Base-by-base conservation (phyloP, 2,113 vertebrate species). In the Patagioenas fasciata region DNA sequence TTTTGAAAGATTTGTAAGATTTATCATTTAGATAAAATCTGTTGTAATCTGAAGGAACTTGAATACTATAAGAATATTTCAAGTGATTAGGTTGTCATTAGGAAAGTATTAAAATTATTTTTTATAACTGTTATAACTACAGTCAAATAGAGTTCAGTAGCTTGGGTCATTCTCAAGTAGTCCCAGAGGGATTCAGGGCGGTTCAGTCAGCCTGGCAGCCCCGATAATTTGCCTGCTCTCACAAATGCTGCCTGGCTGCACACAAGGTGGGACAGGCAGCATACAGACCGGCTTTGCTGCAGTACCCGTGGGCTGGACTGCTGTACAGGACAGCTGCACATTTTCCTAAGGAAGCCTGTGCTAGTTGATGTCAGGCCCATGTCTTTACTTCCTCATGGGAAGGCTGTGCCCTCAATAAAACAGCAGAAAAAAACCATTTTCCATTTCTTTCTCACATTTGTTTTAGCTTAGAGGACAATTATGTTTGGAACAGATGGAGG, bases 181-280 rank as follows among this genome's bases (percentile, higher is more conserved):
- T 51, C 85, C 64, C 71, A 6, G 31, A 16, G 58, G 84, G 66
- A 62, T 65, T 36, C 34, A 51, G 74, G 62, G 78, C 89, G 80
- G 73, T 34, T 54, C 47, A 75, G 70, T 53, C 73, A 80, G 32
- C 40, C 44, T 48, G 65, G 57, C 48, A 93, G 51, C 23, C 13
- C 11, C 7, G 0, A 24, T 36, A 61, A 25, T 82, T 53, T 62
- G 7, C 26, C 56, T 83, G 15, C 25, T 70, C 4, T 75, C 65
- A 15, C 1, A 3, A 26, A 28, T 15, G 11, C 26, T 87, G 34
- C 38, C 61, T 71, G 57, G 11, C 9, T 4, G 0, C 24, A 25
- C 12, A 36, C 9, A 15, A 4, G 8, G 0, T 1, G 32, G 11
- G 14, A 58, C 26, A 42, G 0, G 1, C 44, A 42, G 21, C 0